Conservation (phyloP, 1,140 invertebrate genomes). For the Piezodorus guildinii region DNA sequence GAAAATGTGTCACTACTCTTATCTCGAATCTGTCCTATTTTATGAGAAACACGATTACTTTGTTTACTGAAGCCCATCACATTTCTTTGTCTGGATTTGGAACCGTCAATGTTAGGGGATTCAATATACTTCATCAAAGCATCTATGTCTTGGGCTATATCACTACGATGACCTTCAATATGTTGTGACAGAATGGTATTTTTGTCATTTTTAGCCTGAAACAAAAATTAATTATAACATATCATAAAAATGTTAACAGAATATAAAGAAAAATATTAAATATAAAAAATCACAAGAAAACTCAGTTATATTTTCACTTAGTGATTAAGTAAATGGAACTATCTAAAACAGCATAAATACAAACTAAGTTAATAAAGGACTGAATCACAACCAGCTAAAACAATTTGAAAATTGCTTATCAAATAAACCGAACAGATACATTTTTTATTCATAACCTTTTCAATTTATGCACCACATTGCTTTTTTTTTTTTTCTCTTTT, state of each 20-base stretch:
- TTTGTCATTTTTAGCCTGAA: constrained; percentile 39
- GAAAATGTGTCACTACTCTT: constrained; percentile 24
- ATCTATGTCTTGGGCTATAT: constrained; percentile 40
- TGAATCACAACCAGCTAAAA: too few species aligned
- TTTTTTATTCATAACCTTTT: too few species aligned
- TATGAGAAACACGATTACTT: neutral
- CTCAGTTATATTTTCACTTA: neutral
- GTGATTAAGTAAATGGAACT: too few species aligned
- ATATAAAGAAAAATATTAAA: neutral
- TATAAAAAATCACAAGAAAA: neutral
- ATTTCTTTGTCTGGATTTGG: constrained; percentile 8
- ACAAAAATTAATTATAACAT: constrained; percentile 15
- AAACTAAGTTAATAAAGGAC: too few species aligned
- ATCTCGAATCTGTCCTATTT: constrained; percentile 18
- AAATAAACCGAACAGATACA: too few species aligned
- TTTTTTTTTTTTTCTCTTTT: too few species aligned
- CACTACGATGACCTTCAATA: constrained; percentile 50
- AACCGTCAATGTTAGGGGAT: constrained; percentile 20
- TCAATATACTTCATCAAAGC: constrained; percentile 44
- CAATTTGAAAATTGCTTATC: too few species aligned
- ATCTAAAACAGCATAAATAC: too few species aligned
- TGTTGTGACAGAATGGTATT: constrained; percentile 50
- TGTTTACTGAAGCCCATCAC: constrained; percentile 2
- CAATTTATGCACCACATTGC: too few species aligned
- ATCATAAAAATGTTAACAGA: neutral